Conservation (phyloP, 2,113 vertebrate species). For the Egretta garzetta region DNA sequence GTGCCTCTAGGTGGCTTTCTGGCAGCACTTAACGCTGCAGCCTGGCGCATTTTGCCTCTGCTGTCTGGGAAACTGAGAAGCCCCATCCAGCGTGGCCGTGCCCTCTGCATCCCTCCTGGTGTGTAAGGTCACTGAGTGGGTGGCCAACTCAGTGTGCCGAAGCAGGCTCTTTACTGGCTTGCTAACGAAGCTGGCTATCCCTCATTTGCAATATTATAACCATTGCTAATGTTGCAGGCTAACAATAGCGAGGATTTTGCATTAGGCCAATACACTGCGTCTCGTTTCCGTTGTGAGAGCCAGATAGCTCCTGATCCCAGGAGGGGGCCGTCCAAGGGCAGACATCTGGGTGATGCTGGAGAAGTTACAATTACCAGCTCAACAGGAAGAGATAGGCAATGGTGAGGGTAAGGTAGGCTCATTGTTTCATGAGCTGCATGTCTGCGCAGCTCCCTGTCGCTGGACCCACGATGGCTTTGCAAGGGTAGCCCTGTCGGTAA, state of each 20-base stretch:
- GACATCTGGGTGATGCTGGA: neutral
- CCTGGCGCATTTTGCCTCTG: neutral
- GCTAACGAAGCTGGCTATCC: neutral
- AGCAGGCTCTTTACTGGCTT: neutral
- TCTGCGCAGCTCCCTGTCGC: neutral
- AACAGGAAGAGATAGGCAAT: neutral
- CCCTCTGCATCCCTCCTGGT: neutral
- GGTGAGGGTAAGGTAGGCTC: neutral
- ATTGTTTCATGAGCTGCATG: neutral
- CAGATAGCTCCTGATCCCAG: neutral
- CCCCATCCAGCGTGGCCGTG: accelerated
- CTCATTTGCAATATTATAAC: neutral
- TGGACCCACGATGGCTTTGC: neutral
- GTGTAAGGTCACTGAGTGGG: neutral
- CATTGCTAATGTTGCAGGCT: neutral
- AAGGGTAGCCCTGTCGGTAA: neutral
- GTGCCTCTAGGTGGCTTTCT: neutral
- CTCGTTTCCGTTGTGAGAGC: neutral
- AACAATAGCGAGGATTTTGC: neutral
- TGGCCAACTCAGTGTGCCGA: neutral
- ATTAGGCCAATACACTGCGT: accelerated
- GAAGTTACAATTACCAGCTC: neutral
- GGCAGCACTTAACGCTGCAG: neutral
- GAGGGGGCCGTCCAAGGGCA: neutral
- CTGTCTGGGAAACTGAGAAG: neutral